phyloP scores from a whole-genome alignment of 2,888 invertebrate species.

The Eulithis prunata region DNA sequence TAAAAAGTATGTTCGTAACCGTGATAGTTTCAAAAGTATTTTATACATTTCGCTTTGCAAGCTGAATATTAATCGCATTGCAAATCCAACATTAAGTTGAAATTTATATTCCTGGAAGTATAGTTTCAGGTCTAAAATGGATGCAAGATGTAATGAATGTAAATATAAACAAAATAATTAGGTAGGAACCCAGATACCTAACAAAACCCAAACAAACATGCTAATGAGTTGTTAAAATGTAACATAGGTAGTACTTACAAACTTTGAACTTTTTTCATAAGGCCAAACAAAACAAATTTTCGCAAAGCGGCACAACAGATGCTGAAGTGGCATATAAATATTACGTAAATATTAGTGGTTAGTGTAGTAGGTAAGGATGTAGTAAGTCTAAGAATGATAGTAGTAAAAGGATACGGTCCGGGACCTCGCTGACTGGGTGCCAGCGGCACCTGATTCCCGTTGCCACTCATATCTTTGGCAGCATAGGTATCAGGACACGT shows the following conservation, averaged over 20 bases:
- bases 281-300: constrained; percentile 45
- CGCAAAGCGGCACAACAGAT: constrained; percentile 71
- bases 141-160: too few relatives aligned
- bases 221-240: neutral
- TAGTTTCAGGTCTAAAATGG: too few relatives aligned
- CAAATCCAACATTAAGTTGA: too few relatives aligned
- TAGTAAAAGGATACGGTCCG: constrained; percentile 85
- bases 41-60: too few relatives aligned
- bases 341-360: constrained; percentile 77
- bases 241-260: neutral
- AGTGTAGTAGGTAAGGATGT: constrained; percentile 55
- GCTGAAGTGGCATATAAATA: constrained; percentile 72
- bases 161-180: too few relatives aligned
- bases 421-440: constrained; percentile 84
- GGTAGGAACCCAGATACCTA: too few relatives aligned
- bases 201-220: neutral
- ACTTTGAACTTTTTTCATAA: neutral
- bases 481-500: constrained; percentile 85
- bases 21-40: too few relatives aligned
- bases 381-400: constrained; percentile 48
- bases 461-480: constrained; percentile 86
- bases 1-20: too few relatives aligned
- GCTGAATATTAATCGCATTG: too few relatives aligned
- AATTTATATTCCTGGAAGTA: too few relatives aligned
- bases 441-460: constrained; percentile 87